phyloP scores from a whole-genome alignment of 1,140 invertebrate species.

The Drosophila equinoxialis region DNA sequence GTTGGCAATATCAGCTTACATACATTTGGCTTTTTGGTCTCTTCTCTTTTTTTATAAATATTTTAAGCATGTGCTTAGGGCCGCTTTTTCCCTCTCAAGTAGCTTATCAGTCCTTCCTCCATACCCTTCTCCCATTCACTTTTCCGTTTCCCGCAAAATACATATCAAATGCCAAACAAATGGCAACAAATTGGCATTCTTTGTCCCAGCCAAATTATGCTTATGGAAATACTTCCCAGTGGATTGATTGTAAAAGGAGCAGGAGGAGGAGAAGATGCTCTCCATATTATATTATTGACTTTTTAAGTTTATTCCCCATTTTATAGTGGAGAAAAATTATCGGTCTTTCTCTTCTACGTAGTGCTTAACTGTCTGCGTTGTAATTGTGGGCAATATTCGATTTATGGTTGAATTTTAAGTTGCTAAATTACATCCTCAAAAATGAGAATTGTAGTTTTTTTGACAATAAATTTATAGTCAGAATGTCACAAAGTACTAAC shows the following conservation, averaged over 20 bases:
- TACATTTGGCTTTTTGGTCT: constrained; percentile 8
- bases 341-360: constrained; percentile 44
- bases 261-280: constrained; percentile 29
- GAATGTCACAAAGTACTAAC: too few relatives aligned
- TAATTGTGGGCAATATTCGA: constrained; percentile 79
- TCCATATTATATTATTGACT: constrained; percentile 21
- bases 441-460: not conserved
- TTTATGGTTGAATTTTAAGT: constrained; percentile 73
- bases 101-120: constrained; percentile 65
- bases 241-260: not conserved
- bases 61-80: constrained; percentile 62
- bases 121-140: not conserved
- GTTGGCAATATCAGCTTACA: constrained; percentile 70
- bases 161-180: constrained; percentile 73
- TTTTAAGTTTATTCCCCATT: constrained; percentile 17
- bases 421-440: constrained; percentile 40
- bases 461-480: too few relatives aligned
- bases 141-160: constrained; percentile 19
- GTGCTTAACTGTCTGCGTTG: constrained; percentile 31
- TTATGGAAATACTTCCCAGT: constrained; percentile 24
- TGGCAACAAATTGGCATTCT: constrained; percentile 69
- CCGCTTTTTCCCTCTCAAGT: constrained; percentile 51
- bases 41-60: constrained; percentile 71
- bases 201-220: constrained; percentile 31
- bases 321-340: constrained; percentile 35